Evolutionary conservation across 2,888 invertebrate genomes (phyloP).

Genomic region (Agonopterix alstromeriana): DNA sequence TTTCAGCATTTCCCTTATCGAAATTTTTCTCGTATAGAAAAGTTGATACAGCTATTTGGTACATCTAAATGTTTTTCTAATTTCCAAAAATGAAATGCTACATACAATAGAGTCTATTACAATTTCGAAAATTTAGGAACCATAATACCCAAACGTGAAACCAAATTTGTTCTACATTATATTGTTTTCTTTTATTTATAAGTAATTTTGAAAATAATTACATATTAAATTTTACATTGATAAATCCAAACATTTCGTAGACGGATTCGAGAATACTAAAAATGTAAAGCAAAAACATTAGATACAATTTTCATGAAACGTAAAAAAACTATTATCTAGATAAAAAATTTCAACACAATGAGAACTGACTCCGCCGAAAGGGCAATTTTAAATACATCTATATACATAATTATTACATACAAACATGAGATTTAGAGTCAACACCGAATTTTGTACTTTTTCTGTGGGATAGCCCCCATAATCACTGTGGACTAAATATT

Average conservation of each 20-base stretch:
- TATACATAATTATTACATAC: conserved; percentile 53
- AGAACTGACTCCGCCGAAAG: conserved; percentile 56
- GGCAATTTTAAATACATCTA: conserved; percentile 64
- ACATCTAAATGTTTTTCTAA: conserved; percentile 70
- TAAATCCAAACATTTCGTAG: conserved; percentile 68
- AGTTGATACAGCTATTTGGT: conserved; percentile 75
- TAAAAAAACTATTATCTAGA: conserved; percentile 64
- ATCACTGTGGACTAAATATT: conserved; percentile 73
- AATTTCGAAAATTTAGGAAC: conserved; percentile 78
- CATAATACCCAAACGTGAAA: conserved; percentile 76
- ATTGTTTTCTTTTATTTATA: conserved; percentile 54
- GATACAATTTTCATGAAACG: conserved; percentile 53
- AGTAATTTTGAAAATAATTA: conserved; percentile 74
- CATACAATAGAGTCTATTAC: conserved; percentile 75
- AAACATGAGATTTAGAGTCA: conserved; percentile 67
- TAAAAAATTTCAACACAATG: conserved; percentile 57
- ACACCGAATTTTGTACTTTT: conserved; percentile 77
- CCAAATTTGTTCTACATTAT: conserved; percentile 66
- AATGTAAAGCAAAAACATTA: conserved; percentile 57
- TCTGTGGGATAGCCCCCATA: conserved; percentile 63
- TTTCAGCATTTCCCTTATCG: conserved; percentile 65
- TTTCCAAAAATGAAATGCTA: conserved; percentile 71
- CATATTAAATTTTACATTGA: conserved; percentile 56
- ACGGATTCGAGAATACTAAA: conserved; percentile 70
- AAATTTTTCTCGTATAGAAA: conserved; percentile 68